Evolutionary conservation across 2,888 invertebrate species (phyloP).

Genomic region (Euplexia lucipara): DNA sequence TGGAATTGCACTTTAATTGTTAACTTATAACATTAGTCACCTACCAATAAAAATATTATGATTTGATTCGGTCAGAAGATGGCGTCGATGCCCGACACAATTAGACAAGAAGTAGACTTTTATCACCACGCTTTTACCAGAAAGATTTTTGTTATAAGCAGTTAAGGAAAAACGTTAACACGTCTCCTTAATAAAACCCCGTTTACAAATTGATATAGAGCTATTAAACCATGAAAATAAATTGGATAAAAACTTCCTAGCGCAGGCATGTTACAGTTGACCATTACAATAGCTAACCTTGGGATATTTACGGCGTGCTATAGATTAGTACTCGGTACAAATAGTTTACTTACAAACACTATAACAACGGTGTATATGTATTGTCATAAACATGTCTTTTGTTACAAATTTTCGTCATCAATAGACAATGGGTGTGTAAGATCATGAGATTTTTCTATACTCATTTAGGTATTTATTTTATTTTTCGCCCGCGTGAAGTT

Average conservation of each 20-base stretch:
- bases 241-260: constrained; percentile 48
- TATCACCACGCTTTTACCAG: too few species aligned
- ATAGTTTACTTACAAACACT: constrained; percentile 12
- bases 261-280: background rate
- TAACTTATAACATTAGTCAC: too few species aligned
- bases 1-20: too few species aligned
- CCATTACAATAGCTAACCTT: constrained; percentile 43
- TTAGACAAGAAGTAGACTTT: too few species aligned
- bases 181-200: background rate
- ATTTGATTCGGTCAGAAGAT: too few species aligned
- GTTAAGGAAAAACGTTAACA: background rate
- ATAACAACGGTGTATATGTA: background rate
- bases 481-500: too few species aligned
- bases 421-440: constrained; percentile 7
- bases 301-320: constrained; percentile 20
- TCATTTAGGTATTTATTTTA: too few species aligned
- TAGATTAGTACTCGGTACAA: constrained; percentile 30
- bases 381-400: constrained; percentile 21
- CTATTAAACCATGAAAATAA: constrained; percentile 41
- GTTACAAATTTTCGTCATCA: background rate
- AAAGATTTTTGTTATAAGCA: background rate
- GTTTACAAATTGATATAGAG: background rate
- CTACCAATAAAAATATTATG: too few species aligned
- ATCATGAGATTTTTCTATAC: constrained; percentile 10
- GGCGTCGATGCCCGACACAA: too few species aligned